Evolutionary conservation across 1,140 invertebrate species (phyloP), one percentile per base, ranked within the genome.

Genomic region (Neodiprion lecontei): DNA sequence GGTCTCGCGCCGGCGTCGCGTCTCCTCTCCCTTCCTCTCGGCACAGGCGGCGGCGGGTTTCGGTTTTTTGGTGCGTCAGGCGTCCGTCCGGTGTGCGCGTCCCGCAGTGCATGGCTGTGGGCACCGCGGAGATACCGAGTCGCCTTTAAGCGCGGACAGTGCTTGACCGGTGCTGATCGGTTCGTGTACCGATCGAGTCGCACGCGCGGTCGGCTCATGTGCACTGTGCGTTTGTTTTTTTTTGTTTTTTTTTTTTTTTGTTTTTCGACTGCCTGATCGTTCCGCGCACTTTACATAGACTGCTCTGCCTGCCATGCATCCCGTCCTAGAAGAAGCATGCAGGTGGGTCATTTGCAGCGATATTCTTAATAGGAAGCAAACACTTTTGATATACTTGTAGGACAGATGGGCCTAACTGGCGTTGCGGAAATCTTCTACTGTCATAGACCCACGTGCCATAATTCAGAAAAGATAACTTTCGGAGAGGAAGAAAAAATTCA

Each of bases 1-100:
- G 80, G 82, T 82, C 79, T 79, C 84, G 85, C 86, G 86, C 85
- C 85, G 85, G 86, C 85, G 85, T 87, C 85, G 81, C 67, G 17
- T 10, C 17, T 84, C 80, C 81, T 81, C 77, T 40, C 74, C 68
- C 70, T 72, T 72, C 74, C 75, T 76, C 75, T 78, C 75, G 28
- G 28, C 2, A 48, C 61, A 5, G 4, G 53, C 11, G n/a, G n/a
- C n/a, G n/a, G 53, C 11, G 53, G 53, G n/a, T 47, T 65, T 21
- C 61, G 67, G 67, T 69, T 14, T 21, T 21, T 14, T 65, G 12
- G 17, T 66, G 21, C 61, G 14, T 21, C 14, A n/a, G 61, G 61
- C 21, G 61, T 14, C 9, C 11, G 7, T 61, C 53, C 53, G 5
- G 53, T 12, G 53, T 40, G 28, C 28, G 28, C 28, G 28, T 40